phyloP scores from a whole-genome alignment of 2,797 vertebrate species.

The Hydrocynus forskahlii region DNA sequence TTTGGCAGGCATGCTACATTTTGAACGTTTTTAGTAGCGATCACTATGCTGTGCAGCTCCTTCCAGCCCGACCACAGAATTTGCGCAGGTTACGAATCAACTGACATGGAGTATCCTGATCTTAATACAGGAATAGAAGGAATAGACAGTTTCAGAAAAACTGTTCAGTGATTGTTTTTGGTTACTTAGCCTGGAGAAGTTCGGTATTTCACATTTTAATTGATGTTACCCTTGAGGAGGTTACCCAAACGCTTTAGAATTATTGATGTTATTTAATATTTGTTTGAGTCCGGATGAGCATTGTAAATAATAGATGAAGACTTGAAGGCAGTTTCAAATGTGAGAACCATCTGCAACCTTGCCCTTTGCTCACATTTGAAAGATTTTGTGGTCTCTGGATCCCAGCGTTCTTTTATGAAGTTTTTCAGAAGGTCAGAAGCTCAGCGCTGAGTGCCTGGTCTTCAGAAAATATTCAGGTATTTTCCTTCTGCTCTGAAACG shows the following conservation, averaged over 20 bases:
- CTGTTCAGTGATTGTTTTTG: no score
- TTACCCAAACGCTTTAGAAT: not conserved
- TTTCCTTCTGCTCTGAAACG: not conserved
- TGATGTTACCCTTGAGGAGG: not conserved
- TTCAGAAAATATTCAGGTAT: not conserved
- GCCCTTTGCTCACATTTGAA: not conserved
- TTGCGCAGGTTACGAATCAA: no score
- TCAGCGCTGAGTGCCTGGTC: not conserved
- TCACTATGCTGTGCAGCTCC: no score
- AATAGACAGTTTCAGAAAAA: no score
- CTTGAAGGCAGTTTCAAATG: not conserved
- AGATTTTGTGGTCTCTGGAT: not conserved
- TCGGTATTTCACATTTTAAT: not conserved
- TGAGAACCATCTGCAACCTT: not conserved
- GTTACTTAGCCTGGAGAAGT: not conserved
- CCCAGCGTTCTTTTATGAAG: not conserved
- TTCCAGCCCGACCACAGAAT: no score
- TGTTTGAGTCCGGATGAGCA: not conserved
- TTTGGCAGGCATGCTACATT: no score
- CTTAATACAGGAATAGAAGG: not conserved
- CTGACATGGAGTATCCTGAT: no score
- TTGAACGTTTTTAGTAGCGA: no score
- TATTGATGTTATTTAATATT: not conserved
- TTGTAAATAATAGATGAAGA: not conserved
- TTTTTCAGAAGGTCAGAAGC: not conserved